A percentile compares a stretch with the other conserved stretches of the same genome.
These are phyloP conservation scores for Pocillopora meandrina DNA, from an alignment of 92 coral and sea anemone species.

Conservation along the genomic window DNA sequence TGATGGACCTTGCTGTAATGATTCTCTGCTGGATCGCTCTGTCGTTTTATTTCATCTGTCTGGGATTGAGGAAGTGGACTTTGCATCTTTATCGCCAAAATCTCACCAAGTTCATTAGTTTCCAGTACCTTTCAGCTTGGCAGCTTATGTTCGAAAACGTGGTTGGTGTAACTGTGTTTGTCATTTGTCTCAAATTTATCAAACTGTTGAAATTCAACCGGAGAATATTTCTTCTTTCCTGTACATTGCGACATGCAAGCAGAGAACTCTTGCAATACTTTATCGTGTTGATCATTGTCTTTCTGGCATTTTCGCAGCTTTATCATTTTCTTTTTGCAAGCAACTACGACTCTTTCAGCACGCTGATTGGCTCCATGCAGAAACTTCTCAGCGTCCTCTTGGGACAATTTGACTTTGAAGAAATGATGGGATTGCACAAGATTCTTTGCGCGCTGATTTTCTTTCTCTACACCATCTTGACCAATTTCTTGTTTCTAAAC, in stretches of 20 bases:
- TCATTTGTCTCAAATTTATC: slow-evolving; percentile 68
- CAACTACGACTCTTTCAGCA: slow-evolving; percentile 70
- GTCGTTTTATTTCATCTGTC: slow-evolving; percentile 74
- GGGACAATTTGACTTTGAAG: slow-evolving; percentile 77
- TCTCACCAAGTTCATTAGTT: slow-evolving; percentile 74
- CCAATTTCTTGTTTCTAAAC: slow-evolving; percentile 81
- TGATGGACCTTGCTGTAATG: slow-evolving; percentile 67
- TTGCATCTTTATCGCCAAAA: slow-evolving; percentile 60
- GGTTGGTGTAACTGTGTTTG: slow-evolving; percentile 74
- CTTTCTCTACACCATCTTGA: slow-evolving; percentile 71
- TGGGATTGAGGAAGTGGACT: slow-evolving; percentile 79
- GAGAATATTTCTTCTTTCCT: slow-evolving; percentile 81
- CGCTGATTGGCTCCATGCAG: slow-evolving; percentile 64
- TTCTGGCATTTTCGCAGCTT: slow-evolving; percentile 72
- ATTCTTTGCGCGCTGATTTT: slow-evolving; percentile 66
- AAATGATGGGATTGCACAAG: slow-evolving; percentile 60
- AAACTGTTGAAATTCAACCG: slow-evolving; percentile 88
- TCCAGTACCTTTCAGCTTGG: slow-evolving; percentile 89
- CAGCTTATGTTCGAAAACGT: slow-evolving; percentile 80
- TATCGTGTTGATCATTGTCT: slow-evolving; percentile 55
- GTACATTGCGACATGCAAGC: slow-evolving; percentile 73
- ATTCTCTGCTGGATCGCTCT: slow-evolving; percentile 78
- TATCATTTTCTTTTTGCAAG: slow-evolving; percentile 67
- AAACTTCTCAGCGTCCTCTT: slow-evolving; percentile 83
- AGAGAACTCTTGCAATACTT: slow-evolving; percentile 66